phyloP scores from a whole-genome alignment of 2,113 vertebrate species.

The Anguilla japonica region DNA sequence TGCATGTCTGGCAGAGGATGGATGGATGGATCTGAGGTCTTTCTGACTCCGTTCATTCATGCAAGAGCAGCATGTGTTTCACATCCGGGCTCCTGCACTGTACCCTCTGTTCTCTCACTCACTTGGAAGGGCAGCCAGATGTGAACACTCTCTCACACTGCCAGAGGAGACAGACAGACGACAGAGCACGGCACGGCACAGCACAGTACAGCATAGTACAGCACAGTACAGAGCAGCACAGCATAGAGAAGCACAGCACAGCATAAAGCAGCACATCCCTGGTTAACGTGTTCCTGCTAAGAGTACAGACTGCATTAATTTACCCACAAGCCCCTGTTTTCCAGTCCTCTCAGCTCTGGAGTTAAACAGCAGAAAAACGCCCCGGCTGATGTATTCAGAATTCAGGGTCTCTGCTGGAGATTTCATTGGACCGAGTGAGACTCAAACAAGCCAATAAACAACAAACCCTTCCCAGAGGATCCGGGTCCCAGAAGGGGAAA shows the following conservation, averaged over 20 bases:
- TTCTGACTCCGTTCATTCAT: too few relatives aligned
- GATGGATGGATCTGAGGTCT: too few relatives aligned
- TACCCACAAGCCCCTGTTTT: constrained; percentile 19
- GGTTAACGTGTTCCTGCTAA: neutral
- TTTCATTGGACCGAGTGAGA: constrained; percentile 35
- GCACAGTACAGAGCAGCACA: too few relatives aligned
- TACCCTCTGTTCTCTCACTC: constrained; percentile 13
- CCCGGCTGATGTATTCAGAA: constrained; percentile 22
- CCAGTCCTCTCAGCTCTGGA: constrained; percentile 19
- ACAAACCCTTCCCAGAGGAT: constrained; percentile 17
- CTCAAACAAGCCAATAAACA: too few relatives aligned
- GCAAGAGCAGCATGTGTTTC: constrained; percentile 51
- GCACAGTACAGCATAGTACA: neutral
- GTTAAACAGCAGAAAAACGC: neutral
- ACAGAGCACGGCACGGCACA: constrained; percentile 37
- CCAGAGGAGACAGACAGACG: constrained; percentile 30
- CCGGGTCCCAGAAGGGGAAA: constrained; percentile 12
- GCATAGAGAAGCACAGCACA: too few relatives aligned
- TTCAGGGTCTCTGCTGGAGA: constrained; percentile 25
- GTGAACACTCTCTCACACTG: constrained; percentile 44
- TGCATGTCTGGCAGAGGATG: too few relatives aligned
- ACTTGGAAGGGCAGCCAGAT: constrained; percentile 52
- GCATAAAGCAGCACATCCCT: too few relatives aligned
- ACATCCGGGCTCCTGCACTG: constrained; percentile 42
- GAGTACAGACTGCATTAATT: constrained; percentile 18